Evolutionary conservation across 2,888 invertebrate genomes (phyloP), one percentile per base, ranked within the genome.

Genomic region (Stomorhina lunata): DNA sequence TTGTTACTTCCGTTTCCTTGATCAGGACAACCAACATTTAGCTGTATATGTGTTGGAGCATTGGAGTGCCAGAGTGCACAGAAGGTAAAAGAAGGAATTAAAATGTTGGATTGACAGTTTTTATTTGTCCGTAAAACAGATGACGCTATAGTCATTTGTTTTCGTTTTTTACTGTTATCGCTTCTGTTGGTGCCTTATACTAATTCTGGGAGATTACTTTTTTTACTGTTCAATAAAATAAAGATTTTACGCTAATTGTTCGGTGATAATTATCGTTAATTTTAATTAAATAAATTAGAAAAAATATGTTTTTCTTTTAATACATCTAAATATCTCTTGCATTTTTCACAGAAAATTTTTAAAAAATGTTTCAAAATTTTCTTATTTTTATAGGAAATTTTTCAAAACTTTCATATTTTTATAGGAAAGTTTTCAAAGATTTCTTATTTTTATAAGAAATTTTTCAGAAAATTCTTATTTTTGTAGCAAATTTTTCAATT

Each of bases 31-130:
- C 43, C 53, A 75, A 22, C 25, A 12, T 61, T 66, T 34, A 40
- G 34, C 17, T 34, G 20, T 17, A 43, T n/a, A 43, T 57, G 66
- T 17, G 29, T 9, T n/a, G 22, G n/a, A 43, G 17, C 17, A 25
- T 7, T 15, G 15, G 2, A 40, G 15, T 27, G 4, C 4, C n/a
- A n/a, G n/a, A 3, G 17, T 43, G 37, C 50, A 48, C 15, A 37
- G 50, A 50, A 72, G 32, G 66, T 71, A 50, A 50, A 61, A 43
- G 17, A 17, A 75, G 22, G 22, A 57, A 61, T 48, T 55, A 69
- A 69, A 80, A 63, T 69, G 48, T 57, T 50, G 32, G 65, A 80
- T 69, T 65, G 75, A 71, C 69, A 59, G 69, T 75, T 71, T 69
- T 61, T 53, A 50, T 61, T 59, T 66, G 6, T 59, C 50, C 12